Conservation (phyloP, 1,140 invertebrate genomes). For the Apis cerana region DNA sequence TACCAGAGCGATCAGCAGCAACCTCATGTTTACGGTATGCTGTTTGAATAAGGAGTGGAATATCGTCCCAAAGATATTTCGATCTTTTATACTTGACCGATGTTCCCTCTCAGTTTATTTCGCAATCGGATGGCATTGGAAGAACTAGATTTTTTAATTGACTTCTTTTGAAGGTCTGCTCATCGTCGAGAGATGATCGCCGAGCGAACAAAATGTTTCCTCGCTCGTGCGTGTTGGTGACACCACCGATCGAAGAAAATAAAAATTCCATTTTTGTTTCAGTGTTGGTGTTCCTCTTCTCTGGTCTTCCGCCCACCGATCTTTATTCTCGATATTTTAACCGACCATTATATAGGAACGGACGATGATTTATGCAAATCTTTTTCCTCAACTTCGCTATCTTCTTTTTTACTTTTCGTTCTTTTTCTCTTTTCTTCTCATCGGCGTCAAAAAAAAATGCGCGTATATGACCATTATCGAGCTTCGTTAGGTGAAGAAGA, state of each 20-base stretch:
- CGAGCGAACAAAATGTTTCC: background rate
- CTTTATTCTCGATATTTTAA: slow-evolving; percentile 38
- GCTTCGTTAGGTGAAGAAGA: slow-evolving; percentile 48
- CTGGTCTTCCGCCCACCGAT: background rate
- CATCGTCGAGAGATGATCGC: background rate
- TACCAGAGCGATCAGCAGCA: slow-evolving; percentile 75
- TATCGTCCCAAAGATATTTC: slow-evolving; percentile 70
- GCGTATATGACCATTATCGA: background rate
- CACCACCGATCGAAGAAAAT: slow-evolving; percentile 1
- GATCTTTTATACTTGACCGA: slow-evolving; percentile 78
- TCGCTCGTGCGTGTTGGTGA: slow-evolving; percentile 23
- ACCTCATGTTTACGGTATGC: slow-evolving; percentile 75
- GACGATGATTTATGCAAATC: slow-evolving; percentile 61
- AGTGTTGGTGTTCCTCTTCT: background rate
- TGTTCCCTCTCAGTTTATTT: slow-evolving; percentile 72
- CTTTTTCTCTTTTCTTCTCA: background rate
- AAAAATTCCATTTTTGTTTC: slow-evolving; percentile 1
- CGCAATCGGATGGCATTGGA: slow-evolving; percentile 74
- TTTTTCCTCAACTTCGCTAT: background rate
- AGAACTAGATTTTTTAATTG: slow-evolving; percentile 77
- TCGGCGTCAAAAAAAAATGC: background rate
- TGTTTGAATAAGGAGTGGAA: slow-evolving; percentile 71
- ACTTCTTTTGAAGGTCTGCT: slow-evolving; percentile 55
- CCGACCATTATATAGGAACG: slow-evolving; percentile 23
- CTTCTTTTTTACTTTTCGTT: background rate